Base-by-base conservation (phyloP, 1,140 invertebrate genomes). In the Elysia chlorotica region DNA sequence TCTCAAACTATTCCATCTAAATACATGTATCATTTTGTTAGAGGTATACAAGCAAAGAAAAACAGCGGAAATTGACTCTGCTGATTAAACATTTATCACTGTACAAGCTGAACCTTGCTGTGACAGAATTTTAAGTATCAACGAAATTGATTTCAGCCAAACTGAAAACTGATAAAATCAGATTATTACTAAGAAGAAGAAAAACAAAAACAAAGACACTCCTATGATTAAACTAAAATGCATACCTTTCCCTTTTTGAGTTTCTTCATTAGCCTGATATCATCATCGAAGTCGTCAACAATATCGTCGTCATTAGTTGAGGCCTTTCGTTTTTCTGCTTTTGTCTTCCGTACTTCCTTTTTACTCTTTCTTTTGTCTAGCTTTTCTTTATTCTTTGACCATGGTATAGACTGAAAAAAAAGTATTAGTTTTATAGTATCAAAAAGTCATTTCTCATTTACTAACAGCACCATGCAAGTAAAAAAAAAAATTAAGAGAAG, bases 311-410 rank as follows among this genome's bases (percentile, higher is more conserved):
- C 2, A 35, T 35, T 4, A 36, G 57, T 25, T 1, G 25, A 14
- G 0, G 23, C 19, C 4, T 71, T 71, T 28, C 69, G 31, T 63
- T 63, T 71, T n/a, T 62, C 31, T 1, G 19, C 56, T 53, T 63
- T 71, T 1, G 23, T 6, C 57, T 63, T 62, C 33, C 30, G 61
- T n/a, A 36, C 38, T 33, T 62, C 33, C 37, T 71, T 71, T 25
- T 71, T 71, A 21, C 23, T 3, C 38, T n/a, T 62, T 25, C 25
- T 61, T 54, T 71, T 71, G 23, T 71, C 59, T 25, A 48, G 61
- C 38, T 30, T 71, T 30, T 62, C 37, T 53, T 71, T 71, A 0
- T 71, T n/a, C 38, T 71, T 71, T 33, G 69, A 71, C 69, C 69
- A 71, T 31, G 69, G 2, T 30, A 35, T 33, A 6, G 25, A n/a